A percentile compares a stretch with the other conserved stretches of the same genome.
Conservation (phyloP, 2,797 vertebrate species). For the Anguilla megastoma region DNA sequence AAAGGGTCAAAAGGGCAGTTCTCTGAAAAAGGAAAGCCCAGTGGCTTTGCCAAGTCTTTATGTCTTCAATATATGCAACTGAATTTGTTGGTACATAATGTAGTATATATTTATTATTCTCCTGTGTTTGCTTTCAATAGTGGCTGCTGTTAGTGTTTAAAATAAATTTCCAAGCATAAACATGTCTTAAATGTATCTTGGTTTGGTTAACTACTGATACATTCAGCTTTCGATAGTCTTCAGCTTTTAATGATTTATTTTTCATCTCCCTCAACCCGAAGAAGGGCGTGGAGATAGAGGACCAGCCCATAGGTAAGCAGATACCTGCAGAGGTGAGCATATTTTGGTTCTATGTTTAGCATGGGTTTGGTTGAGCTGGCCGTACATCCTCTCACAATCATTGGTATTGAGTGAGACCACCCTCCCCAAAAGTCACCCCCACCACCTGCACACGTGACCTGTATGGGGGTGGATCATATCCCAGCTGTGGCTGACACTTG, state of each 20-base stretch:
- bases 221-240: not conserved
- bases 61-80: not conserved
- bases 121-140: not conserved
- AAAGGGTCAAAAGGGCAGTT: conserved; percentile 1
- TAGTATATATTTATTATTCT: not conserved
- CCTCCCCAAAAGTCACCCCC: not conserved
- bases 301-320: not conserved
- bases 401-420: conserved; percentile 17
- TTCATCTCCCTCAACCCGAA: not conserved
- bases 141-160: not conserved
- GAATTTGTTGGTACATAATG: not conserved
- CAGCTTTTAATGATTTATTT: not conserved
- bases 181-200: not conserved
- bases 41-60: not conserved
- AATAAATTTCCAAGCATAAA: not conserved
- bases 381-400: conserved; percentile 20
- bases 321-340: conserved; percentile 38
- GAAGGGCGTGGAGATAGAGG: not conserved
- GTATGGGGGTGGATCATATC: conserved; percentile 29
- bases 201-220: not conserved
- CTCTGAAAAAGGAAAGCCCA: not conserved
- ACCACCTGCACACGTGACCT: not conserved
- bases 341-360: conserved; percentile 36
- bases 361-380: conserved; percentile 25
- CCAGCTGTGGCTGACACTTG: conserved; percentile 57